phyloP scores from a whole-genome alignment of 23 tunicate species.

The Diplosoma virens region DNA sequence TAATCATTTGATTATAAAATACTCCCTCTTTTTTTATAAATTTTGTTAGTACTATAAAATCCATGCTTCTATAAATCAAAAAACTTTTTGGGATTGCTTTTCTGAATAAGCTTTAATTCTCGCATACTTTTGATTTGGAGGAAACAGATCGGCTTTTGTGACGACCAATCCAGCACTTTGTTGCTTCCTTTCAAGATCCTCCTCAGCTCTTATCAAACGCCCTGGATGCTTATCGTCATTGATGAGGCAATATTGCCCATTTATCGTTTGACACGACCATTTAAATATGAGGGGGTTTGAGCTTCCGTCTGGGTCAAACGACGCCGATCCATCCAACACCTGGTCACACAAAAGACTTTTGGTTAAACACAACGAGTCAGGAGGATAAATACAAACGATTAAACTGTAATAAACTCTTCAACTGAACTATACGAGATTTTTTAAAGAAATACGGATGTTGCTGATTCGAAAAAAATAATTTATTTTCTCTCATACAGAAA shows the following conservation, averaged over 20 bases:
- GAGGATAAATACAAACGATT: not conserved
- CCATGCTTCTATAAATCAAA: too few species aligned
- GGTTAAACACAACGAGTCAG: too few species aligned
- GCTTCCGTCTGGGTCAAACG: conserved; percentile 16
- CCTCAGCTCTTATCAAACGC: not conserved
- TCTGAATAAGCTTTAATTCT: too few species aligned
- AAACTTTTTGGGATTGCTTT: too few species aligned
- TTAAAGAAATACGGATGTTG: too few species aligned
- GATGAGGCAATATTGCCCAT: not conserved
- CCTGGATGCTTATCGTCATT: not conserved
- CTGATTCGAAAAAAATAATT: too few species aligned
- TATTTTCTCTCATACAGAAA: too few species aligned
- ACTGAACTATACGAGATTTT: not conserved
- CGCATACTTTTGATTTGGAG: conserved; percentile 8
- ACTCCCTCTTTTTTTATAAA: too few species aligned
- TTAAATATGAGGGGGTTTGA: not conserved
- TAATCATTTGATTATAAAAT: too few species aligned
- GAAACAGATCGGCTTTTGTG: not conserved
- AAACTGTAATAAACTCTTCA: not conserved
- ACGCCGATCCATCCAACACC: conserved; percentile 1
- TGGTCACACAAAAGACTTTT: not conserved
- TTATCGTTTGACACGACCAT: conserved; percentile 15
- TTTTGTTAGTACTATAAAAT: too few species aligned
- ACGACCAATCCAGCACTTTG: not conserved
- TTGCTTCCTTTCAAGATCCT: not conserved